Base-by-base conservation (phyloP, 2,888 invertebrate genomes). In the Callyntrura guangdongensis region DNA sequence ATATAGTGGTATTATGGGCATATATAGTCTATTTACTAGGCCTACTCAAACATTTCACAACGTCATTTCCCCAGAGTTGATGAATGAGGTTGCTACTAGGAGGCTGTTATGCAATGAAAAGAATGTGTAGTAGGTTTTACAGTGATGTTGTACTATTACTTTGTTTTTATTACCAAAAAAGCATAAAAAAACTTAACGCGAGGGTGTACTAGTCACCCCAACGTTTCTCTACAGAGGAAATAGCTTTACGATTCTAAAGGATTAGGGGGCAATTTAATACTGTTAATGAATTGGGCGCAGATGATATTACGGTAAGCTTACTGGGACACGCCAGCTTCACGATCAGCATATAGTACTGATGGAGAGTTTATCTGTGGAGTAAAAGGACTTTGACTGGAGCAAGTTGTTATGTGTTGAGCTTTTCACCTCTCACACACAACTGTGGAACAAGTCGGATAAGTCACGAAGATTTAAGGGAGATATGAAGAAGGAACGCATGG, bases 371-470 rank as follows among this genome's bases (percentile, higher is more conserved):
- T 20, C 74, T 47, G 49, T 3, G 22, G 47, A 45, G 17, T 86
- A 59, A 1, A 25, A 77, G 9, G 59, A 17, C 36, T 47, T 81
- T 45, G 79, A 61, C 45, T 22, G 61, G 61, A 83, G 49, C 61
- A 45, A 83, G 84, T 53, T 89, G 77, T 79, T 84, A 89, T 89
- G 85, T 89, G 89, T 85, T 89, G 77, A 79, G 84, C 84, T 67
- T 85, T 85, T 79, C 89, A 89, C 79, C 85, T 77, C 89, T 89
- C 84, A 79, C 89, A 53, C 27, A 47, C 59, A 84, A 89, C 89
- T 89, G 89, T 49, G 53, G 69, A 85, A 85, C 77, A 67, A 84
- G 20, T 45, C 20, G 79, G 56, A 89, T 53, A 79, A 45, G 79
- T 67, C 59, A 6, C 17, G 56, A 25, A 83, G 84, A 85, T 89